Conservation (phyloP, 2,797 vertebrate genomes). For the Melopsittacus undulatus region DNA sequence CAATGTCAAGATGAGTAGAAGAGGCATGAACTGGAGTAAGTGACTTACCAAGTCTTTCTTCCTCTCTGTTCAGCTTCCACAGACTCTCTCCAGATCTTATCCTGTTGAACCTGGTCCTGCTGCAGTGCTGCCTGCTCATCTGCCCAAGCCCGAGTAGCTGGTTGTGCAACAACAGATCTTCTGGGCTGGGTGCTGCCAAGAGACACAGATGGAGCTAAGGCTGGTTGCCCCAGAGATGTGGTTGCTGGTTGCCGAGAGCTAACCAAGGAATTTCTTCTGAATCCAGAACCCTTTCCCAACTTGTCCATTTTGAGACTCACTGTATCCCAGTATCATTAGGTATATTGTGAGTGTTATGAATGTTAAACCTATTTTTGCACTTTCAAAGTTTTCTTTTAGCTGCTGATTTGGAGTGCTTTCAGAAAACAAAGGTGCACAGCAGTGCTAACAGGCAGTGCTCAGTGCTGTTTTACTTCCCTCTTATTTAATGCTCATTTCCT, state of each 20-base stretch:
- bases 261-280: constrained; percentile 70
- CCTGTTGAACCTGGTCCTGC: constrained; percentile 72
- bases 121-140: neutral
- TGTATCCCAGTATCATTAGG: neutral
- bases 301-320: neutral
- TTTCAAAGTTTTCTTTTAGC: neutral
- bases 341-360: neutral
- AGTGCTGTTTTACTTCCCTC: neutral
- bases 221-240: neutral
- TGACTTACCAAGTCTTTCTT: constrained; percentile 77
- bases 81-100: constrained; percentile 80
- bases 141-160: neutral
- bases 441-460: neutral
- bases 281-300: constrained; percentile 8
- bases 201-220: constrained; percentile 22
- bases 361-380: neutral
- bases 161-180: neutral
- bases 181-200: neutral
- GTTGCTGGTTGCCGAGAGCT: constrained; percentile 73
- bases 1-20: neutral
- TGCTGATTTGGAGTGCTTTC: neutral
- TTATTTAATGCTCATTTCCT: neutral
- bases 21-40: neutral
- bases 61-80: constrained; percentile 74
- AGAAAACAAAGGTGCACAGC: neutral